Evolutionary conservation across 64 coral and sea anemone genomes (phyloP).

Genomic region (Orbicella faveolata): DNA sequence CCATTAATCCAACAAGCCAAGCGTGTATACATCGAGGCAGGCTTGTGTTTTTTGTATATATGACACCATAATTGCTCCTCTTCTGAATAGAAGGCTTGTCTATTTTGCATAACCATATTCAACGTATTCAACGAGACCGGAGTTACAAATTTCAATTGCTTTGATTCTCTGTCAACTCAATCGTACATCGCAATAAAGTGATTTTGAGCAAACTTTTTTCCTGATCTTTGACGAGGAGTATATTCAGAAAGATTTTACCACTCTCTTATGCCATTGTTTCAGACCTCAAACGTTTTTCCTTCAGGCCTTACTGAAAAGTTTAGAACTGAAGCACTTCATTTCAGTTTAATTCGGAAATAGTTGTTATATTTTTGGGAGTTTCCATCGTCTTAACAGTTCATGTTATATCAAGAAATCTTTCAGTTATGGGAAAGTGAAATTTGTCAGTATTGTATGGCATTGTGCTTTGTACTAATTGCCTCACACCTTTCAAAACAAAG

Average conservation of each 20-base stretch:
- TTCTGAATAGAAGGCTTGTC: slow-evolving; percentile 33
- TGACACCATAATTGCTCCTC: slow-evolving; percentile 34
- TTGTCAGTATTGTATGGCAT: slow-evolving; percentile 51
- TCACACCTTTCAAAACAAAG: slow-evolving; percentile 74
- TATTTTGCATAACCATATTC: slow-evolving; percentile 40
- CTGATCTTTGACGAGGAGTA: too few relatives aligned
- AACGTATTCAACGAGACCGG: neutral
- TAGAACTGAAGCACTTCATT: neutral
- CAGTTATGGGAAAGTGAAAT: slow-evolving; percentile 43
- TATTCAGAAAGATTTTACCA: neutral
- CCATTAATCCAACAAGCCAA: slow-evolving; percentile 21
- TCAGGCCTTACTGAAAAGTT: neutral
- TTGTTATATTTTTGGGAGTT: neutral
- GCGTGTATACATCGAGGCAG: slow-evolving; percentile 25
- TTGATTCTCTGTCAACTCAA: neutral
- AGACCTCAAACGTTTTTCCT: neutral
- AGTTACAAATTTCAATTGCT: slow-evolving; percentile 22
- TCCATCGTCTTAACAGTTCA: neutral
- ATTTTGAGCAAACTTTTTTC: neutral
- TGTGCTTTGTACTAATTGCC: slow-evolving; percentile 47
- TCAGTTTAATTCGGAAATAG: neutral
- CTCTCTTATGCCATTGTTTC: neutral
- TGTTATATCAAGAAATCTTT: slow-evolving; percentile 23
- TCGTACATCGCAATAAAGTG: neutral
- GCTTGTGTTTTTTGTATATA: slow-evolving; percentile 38